A percentile compares a stretch with the other conserved stretches of the same genome.
Conservation (phyloP, 2,888 invertebrate species). For the Arenicola marina region DNA sequence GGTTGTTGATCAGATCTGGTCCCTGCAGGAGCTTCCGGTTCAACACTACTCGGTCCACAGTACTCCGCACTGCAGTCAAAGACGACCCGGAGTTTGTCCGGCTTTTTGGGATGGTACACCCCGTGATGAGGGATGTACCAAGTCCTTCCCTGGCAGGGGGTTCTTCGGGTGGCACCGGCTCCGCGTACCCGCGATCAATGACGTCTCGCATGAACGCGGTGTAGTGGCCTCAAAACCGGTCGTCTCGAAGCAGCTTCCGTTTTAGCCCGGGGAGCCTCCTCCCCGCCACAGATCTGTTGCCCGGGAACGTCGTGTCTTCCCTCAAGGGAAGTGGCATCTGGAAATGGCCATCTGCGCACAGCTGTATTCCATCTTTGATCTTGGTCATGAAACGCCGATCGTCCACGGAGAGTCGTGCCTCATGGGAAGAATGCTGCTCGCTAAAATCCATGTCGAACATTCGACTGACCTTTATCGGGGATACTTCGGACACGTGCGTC, state of each 20-base stretch:
- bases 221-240: constrained; percentile 7
- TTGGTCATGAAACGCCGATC: background rate
- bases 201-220: constrained; percentile 10
- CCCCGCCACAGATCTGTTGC: constrained; percentile 12
- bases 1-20: constrained; percentile 21
- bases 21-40: constrained; percentile 21
- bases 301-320: background rate
- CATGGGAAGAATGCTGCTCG: background rate
- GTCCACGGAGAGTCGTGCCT: background rate
- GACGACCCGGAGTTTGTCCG: constrained; percentile 21
- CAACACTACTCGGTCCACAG: constrained; percentile 8
- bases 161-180: background rate
- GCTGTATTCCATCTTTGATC: background rate
- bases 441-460: background rate
- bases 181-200: constrained; percentile 12
- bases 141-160: background rate
- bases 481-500: background rate
- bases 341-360: background rate
- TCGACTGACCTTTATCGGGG: background rate
- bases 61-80: constrained; percentile 22
- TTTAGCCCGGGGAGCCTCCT: constrained; percentile 1
- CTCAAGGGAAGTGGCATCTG: constrained; percentile 19
- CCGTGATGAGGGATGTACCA: constrained; percentile 30
- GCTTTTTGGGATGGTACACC: constrained; percentile 25
- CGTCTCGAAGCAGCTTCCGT: constrained; percentile 7